Percentiles rank a stretch among this genome's conserved stretches.
Evolutionary conservation across 2,797 vertebrate species (phyloP).

Genomic region (Synaphobranchus kaupii): DNA sequence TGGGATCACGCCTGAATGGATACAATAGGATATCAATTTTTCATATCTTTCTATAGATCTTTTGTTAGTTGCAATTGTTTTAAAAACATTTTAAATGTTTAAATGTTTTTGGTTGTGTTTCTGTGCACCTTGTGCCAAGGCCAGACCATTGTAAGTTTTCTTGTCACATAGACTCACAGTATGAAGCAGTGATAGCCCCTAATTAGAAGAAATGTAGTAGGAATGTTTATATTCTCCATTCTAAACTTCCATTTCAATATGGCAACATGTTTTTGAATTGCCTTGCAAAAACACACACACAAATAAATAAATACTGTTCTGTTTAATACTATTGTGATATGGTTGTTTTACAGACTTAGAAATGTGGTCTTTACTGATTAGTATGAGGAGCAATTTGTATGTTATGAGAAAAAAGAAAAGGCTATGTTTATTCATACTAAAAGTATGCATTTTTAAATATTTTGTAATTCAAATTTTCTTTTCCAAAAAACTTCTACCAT

Average conservation of each 20-base stretch:
- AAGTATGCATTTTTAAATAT: conserved; percentile 72
- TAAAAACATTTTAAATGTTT: background rate
- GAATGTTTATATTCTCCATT: background rate
- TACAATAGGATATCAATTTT: background rate
- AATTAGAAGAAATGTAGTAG: background rate
- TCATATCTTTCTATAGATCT: background rate
- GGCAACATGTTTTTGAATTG: conserved; percentile 49
- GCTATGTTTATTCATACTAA: conserved; percentile 52
- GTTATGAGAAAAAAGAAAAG: conserved; percentile 56
- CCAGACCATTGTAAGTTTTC: background rate
- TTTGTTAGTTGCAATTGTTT: background rate
- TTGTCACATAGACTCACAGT: background rate
- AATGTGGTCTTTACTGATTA: conserved; percentile 25
- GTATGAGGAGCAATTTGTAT: conserved; percentile 41
- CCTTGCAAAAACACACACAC: conserved; percentile 50
- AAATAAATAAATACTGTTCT: conserved; percentile 48
- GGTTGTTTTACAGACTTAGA: conserved; percentile 18
- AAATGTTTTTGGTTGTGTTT: conserved; percentile 6
- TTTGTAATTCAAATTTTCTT: conserved; percentile 65
- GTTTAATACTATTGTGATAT: conserved; percentile 50
- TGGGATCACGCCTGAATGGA: background rate
- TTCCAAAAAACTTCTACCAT: conserved; percentile 53
- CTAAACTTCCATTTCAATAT: background rate
- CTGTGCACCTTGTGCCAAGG: background rate
- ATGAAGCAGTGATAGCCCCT: background rate